These are phyloP conservation scores for Myrmecobius fasciatus DNA, from an alignment of 2,113 vertebrate genomes.

Conservation along the genomic window DNA sequence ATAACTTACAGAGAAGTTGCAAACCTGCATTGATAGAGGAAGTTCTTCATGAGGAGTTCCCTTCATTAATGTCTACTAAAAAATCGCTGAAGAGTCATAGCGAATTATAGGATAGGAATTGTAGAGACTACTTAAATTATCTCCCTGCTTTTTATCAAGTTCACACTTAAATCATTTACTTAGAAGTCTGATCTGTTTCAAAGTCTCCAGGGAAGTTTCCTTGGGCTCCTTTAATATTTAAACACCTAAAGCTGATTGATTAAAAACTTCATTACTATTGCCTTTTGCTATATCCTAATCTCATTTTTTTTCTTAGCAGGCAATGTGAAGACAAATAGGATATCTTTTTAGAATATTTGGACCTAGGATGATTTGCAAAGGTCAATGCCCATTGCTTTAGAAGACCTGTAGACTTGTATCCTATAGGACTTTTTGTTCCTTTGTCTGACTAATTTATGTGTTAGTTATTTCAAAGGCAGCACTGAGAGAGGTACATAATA, in stretches of 20 bases:
- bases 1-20: neutral
- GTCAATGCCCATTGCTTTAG: neutral
- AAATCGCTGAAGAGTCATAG: neutral
- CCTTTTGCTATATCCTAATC: neutral
- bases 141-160: neutral
- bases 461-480: neutral
- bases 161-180: neutral
- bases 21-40: neutral
- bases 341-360: slow-evolving; percentile 3
- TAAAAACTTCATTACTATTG: neutral
- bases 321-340: neutral
- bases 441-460: neutral
- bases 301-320: neutral
- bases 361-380: neutral
- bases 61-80: neutral
- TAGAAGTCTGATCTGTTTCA: neutral
- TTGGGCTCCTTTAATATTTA: neutral
- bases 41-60: neutral
- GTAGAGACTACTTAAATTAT: neutral
- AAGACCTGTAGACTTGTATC: neutral
- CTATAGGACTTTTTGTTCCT: neutral
- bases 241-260: neutral
- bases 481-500: neutral
- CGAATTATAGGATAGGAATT: neutral
- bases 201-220: neutral